phyloP scores from a whole-genome alignment of 2,797 vertebrate species.

The Mormyrus hasselquistii region DNA sequence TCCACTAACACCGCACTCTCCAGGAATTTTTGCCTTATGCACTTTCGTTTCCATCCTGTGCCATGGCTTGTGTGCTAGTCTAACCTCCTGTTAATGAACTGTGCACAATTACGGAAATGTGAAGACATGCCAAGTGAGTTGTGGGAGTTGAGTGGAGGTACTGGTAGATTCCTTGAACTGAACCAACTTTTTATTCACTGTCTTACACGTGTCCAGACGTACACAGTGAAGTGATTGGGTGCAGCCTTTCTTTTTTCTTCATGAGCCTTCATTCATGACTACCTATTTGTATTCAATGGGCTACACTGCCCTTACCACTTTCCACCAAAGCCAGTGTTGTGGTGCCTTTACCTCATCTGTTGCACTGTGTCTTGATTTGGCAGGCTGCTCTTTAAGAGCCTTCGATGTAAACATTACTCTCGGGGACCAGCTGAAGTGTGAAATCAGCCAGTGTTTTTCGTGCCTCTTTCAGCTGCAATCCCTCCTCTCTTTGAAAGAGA shows the following conservation, averaged over 20 bases:
- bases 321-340: background rate
- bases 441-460: background rate
- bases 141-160: background rate
- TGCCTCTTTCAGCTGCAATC: constrained; percentile 1
- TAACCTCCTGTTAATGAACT: background rate
- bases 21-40: background rate
- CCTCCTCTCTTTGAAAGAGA: background rate
- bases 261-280: background rate
- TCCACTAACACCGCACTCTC: background rate
- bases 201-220: background rate
- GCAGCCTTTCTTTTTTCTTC: background rate
- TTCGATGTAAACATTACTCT: constrained; percentile 4
- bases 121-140: background rate
- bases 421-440: background rate
- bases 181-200: background rate
- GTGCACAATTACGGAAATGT: background rate
- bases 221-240: background rate
- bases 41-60: background rate
- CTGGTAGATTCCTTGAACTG: background rate
- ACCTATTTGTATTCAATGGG: background rate
- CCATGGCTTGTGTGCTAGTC: background rate
- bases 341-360: background rate
- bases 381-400: background rate
- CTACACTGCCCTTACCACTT: background rate
- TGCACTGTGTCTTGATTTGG: background rate